phyloP scores from a whole-genome alignment of 2,113 vertebrate species.

The human (Homo sapiens) region DNA sequence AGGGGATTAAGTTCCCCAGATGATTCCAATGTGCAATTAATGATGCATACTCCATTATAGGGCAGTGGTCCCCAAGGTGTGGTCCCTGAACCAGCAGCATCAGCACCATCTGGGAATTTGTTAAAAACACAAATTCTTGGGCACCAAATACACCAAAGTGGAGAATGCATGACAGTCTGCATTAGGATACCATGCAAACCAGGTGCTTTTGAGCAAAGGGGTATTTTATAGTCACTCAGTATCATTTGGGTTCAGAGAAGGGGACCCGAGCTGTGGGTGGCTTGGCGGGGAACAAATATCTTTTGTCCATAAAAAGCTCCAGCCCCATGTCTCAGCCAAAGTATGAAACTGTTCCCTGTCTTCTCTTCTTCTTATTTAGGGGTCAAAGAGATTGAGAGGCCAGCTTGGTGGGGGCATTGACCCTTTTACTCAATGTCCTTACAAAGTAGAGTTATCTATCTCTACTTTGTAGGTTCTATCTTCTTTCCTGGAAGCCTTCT shows the following conservation, averaged over 20 bases:
- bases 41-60: not conserved
- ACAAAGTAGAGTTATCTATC: not conserved
- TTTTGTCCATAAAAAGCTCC: not conserved
- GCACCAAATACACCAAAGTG: too few species aligned
- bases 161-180: not conserved
- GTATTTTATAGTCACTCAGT: not conserved
- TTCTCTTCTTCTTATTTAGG: not conserved
- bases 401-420: not conserved
- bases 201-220: constrained; percentile 8
- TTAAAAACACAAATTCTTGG: not conserved
- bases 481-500: not conserved
- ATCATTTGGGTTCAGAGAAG: not conserved
- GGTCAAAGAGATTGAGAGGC: not conserved
- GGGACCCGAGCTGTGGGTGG: not conserved
- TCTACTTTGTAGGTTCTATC: not conserved
- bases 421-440: not conserved
- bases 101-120: not conserved
- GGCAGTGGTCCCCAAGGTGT: not conserved
- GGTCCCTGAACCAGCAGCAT: not conserved
- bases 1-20: not conserved
- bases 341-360: not conserved
- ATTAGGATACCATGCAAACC: not conserved
- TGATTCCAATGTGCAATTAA: not conserved
- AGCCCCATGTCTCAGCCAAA: not conserved
- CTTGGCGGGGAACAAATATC: not conserved